These are phyloP conservation scores for Coilia nasus DNA, from an alignment of 2,797 vertebrate genomes.

Conservation along the genomic window DNA sequence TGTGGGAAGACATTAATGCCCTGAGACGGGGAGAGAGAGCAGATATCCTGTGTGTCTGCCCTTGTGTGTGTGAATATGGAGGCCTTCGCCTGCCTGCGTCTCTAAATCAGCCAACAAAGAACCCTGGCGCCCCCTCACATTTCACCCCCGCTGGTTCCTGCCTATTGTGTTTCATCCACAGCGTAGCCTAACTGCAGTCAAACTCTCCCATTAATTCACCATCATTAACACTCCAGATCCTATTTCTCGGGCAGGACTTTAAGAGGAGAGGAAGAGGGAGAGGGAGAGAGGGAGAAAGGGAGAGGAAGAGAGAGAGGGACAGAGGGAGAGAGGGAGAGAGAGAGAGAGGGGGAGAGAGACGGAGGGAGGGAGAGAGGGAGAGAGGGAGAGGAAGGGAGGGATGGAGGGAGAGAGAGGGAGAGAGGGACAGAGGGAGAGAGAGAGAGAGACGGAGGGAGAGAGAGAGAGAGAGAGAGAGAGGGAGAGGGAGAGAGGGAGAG, in stretches of 20 bases:
- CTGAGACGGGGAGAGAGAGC: background rate
- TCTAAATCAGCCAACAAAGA: background rate
- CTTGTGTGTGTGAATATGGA: background rate
- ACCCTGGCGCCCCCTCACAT: background rate
- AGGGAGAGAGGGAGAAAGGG: background rate
- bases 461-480: background rate
- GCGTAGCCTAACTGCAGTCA: background rate
- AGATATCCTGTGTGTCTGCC: background rate
- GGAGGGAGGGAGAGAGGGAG: background rate
- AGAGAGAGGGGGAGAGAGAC: background rate
- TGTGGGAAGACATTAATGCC: background rate
- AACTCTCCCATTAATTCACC: background rate
- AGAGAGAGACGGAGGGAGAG: too few relatives aligned
- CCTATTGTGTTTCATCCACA: background rate
- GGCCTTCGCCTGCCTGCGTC: background rate
- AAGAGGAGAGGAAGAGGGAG: too few relatives aligned
- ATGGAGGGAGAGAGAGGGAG: background rate
- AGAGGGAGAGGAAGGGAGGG: too few relatives aligned
- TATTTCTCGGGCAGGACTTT: constrained; percentile 29
- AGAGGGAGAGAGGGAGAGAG: background rate
- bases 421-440: background rate
- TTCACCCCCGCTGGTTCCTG: background rate
- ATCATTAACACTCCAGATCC: background rate
- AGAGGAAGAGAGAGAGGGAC: too few relatives aligned
- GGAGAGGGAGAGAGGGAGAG: background rate